Conservation (phyloP, 2,113 vertebrate genomes). For the Melierax canorus region DNA sequence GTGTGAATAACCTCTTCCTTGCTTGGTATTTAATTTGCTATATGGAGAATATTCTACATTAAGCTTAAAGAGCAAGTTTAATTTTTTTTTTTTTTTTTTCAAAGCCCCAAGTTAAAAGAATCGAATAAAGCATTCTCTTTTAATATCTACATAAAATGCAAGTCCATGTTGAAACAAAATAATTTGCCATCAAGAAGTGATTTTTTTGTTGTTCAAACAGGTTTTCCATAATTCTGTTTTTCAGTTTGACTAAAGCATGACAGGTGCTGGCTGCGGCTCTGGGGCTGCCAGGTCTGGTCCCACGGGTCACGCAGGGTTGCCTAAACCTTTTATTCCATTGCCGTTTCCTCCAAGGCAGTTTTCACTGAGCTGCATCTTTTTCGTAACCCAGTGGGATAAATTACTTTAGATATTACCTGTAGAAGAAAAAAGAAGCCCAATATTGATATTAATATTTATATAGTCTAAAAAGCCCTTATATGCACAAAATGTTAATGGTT, state of each 20-base stretch:
- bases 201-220: background rate
- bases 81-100: background rate
- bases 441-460: background rate
- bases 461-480: background rate
- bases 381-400: background rate
- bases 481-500: background rate
- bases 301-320: background rate
- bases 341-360: background rate
- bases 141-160: background rate
- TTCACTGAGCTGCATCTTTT: background rate
- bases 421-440: background rate
- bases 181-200: background rate
- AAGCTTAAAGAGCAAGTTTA: background rate
- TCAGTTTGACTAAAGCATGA: rapidly evolving
- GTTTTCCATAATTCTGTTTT: background rate
- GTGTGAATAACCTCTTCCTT: background rate
- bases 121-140: too few relatives aligned
- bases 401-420: background rate
- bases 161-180: background rate
- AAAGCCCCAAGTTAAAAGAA: background rate
- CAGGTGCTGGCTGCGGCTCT: background rate
- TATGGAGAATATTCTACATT: background rate
- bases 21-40: background rate
- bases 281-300: background rate
- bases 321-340: too few relatives aligned